Base-by-base conservation (phyloP, 2,797 vertebrate species). In the Selene dorsalis region DNA sequence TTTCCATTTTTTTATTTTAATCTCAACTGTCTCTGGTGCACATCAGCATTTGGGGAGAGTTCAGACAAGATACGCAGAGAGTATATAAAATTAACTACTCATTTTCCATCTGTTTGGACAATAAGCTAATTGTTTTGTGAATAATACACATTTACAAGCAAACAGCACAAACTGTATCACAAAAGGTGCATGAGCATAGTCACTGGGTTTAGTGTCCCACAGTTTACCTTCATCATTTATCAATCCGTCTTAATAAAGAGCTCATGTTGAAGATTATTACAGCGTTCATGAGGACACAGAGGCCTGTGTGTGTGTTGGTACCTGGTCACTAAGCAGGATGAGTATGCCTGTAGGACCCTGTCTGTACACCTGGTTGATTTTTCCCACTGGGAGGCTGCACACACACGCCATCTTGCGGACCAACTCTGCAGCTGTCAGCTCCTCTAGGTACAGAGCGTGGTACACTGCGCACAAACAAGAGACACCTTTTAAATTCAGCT, bases 261-360 rank as follows among this genome's bases (percentile, higher is more conserved):
- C n/a, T n/a, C n/a, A n/a, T n/a, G 18, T 28, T 35, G 32, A 35
- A 35, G 22, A 58, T 8, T 24, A 22, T 9, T 41, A 17, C 58
- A 24, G 20, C 30, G 52, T 60, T 38, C 24, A 14, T 48, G 3
- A 2, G 50, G 55, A 41, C 22, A 30, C 59, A 30, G 50, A 52
- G 10, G 17, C 47, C 55, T 11, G 38, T 53, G 9, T 10, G 63
- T 63, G 64, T 20, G 22, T n/a, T 8, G 0, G 41, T 88, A 97
- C 97, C 96, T 98, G 96, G 91, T 98, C 96, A 58, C 96, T 97
- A 71, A 98, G 96, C 69, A 98, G 94, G 79, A 98, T 96, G 94
- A 96, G 97, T 75, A 98, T 98, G 65, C 97, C 97, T 71, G 96
- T 97, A 79, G 97, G 97, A 78, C 97, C 97, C 92, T 97, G 97